Evolutionary conservation across 2,888 invertebrate species (phyloP), one percentile per base, ranked within the genome.

Genomic region (Aphodius sticticus): DNA sequence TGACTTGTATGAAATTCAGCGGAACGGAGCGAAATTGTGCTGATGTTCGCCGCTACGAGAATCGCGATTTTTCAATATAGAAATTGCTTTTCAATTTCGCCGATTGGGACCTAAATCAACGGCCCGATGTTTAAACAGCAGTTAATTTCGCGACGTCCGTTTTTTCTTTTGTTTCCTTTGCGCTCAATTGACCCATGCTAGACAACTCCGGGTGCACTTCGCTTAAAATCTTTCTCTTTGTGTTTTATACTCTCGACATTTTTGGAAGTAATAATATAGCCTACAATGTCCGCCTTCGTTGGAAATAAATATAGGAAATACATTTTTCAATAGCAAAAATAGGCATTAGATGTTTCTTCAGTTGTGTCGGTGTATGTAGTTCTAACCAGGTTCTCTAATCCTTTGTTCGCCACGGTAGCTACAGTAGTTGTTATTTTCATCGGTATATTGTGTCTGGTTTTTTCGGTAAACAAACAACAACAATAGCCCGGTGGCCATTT

Each of bases 81-180:
- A 79, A 79, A 79, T 79, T 79, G 79, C 79, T 77, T 79, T 77
- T 74, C 79, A 79, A 79, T 79, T 79, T 79, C 69, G 77, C 78
- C 70, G 37, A 76, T 69, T 76, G 78, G 69, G 38, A 70, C 70
- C 70, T 76, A 78, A 76, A 78, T 78, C 78, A 70, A 75, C 69
- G 76, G 74, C 74, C 76, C n/a, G 26, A 75, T 78, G 70, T 78
- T 78, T 78, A 78, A 76, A 76, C 26, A 76, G 76, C 70, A 70
- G 76, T 78, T 78, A 78, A 78, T 78, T 74, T 78, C 74, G 74
- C 15, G 38, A 2, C n/a, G 76, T 16, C 26, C 53, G 9, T 53
- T 53, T 12, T 53, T 53, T 5, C 12, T 53, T 53, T 53, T 53
- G 53, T 53, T 53, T 12, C 12, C 53, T 53, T 53, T 53, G 53